Conservation (phyloP, 2,888 invertebrate genomes). For the Drosophila anomelani region DNA sequence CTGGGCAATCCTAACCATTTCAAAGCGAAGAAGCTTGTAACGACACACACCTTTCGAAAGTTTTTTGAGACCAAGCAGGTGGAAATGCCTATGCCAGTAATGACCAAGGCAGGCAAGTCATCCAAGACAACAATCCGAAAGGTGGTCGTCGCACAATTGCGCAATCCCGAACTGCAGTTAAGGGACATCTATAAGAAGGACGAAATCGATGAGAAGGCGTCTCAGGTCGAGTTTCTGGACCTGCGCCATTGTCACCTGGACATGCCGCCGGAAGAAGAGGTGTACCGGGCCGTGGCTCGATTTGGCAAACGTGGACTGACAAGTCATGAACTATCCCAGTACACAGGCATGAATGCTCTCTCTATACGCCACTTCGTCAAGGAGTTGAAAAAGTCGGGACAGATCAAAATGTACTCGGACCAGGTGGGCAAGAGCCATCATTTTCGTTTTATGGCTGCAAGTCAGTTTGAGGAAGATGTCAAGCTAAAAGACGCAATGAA, state of each 20-base stretch:
- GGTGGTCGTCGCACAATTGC: slow-evolving; percentile 84
- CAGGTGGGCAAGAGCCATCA: slow-evolving; percentile 87
- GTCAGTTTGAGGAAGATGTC: slow-evolving; percentile 46
- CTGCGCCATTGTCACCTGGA: slow-evolving; percentile 74
- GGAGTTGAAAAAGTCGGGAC: slow-evolving; percentile 81
- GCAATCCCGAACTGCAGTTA: slow-evolving; percentile 81
- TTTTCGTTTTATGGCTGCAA: slow-evolving; percentile 83
- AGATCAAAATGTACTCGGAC: slow-evolving; percentile 85
- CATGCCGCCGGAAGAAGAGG: slow-evolving; percentile 85
- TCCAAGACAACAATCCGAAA: slow-evolving; percentile 81
- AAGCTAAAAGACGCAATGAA: slow-evolving; percentile 43
- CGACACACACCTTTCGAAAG: slow-evolving; percentile 85
- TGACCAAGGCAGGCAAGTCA: slow-evolving; percentile 17
- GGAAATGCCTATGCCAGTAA: neutral
- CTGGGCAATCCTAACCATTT: slow-evolving; percentile 50
- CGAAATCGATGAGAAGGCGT: slow-evolving; percentile 84
- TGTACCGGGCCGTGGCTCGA: slow-evolving; percentile 85
- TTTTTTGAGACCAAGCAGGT: slow-evolving; percentile 85
- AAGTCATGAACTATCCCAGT: slow-evolving; percentile 83
- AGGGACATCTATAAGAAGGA: slow-evolving; percentile 84
- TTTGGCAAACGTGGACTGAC: slow-evolving; percentile 86
- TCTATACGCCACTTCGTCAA: slow-evolving; percentile 85
- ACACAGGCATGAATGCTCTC: slow-evolving; percentile 84
- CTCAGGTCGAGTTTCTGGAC: slow-evolving; percentile 81
- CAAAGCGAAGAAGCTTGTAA: slow-evolving; percentile 72